Base-by-base conservation (phyloP, 2,797 vertebrate genomes). In the Microctenopoma steveboyesi region DNA sequence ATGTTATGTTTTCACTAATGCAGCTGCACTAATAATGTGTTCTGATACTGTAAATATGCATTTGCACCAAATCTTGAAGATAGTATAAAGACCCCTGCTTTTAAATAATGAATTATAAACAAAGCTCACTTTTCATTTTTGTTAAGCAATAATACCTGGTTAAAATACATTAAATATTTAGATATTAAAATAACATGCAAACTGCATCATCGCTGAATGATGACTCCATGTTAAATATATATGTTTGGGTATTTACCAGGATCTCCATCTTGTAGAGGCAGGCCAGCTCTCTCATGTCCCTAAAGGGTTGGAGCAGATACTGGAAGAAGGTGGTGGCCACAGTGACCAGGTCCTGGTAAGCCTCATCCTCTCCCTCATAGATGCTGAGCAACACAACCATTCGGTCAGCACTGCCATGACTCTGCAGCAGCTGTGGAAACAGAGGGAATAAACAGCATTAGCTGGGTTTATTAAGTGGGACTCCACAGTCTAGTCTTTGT, bases 251-350 rank as follows among this genome's bases (percentile, higher is more conserved):
- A 59, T 53, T 83, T 94, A 98, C 98, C 95, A 96, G 89, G 85
- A 97, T 97, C 89, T 96, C 95, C 88, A 96, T 94, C 88, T 95
- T 97, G 90, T 94, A 96, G 61, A 96, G 94, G 1, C 95, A 94
- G 0, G 96, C 96, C 79, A 97, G 90, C 86, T 99, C 98, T 58
- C 98, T 91, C 96, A 96, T 96, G 88, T 97, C 95, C 84, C 98
- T 94, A 74, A 99, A 98, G 0, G 98, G 98, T 85, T 97, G 95
- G 74, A 99, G 90, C 74, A 98, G 95, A 85, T 96, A 96, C 89
- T 99, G 97, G 89, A 96, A 98, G 91, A 96, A 97, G 39, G 86
- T 88, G 5, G 96, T 98, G 69, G 97, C 96, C 60, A 90, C 84
- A 22, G 95, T 94, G 78, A 96, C 95, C 72, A 99, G 86, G 53